Evolutionary conservation across 2,113 vertebrate genomes (phyloP).

Genomic region (Dasyurus viverrinus): DNA sequence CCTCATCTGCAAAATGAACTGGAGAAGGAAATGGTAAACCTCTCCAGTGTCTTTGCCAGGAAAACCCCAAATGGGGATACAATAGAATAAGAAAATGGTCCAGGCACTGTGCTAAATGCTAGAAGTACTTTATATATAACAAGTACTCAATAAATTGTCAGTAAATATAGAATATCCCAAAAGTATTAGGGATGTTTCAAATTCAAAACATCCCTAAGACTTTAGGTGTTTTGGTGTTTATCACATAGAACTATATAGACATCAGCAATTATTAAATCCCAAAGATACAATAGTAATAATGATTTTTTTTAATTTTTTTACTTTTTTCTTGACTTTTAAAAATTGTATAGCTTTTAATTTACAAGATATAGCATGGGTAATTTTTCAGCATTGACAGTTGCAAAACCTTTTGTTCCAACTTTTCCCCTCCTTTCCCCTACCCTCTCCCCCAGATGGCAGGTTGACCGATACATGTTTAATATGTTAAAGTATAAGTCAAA

Average conservation of each 20-base stretch:
- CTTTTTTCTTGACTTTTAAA: no score
- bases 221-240: background rate
- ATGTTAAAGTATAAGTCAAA: no score
- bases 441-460: no score
- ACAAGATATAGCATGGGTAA: no score
- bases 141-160: background rate
- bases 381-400: no score
- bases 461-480: no score
- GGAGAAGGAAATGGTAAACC: background rate
- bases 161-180: background rate
- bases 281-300: conserved; percentile 49
- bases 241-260: background rate
- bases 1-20: background rate
- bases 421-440: no score
- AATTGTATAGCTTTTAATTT: no score
- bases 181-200: background rate
- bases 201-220: background rate
- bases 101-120: background rate
- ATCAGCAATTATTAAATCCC: conserved; percentile 23
- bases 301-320: background rate
- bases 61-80: background rate
- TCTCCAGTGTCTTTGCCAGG: background rate
- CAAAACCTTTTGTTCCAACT: no score
- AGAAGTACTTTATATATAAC: background rate
- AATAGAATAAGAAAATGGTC: background rate